Conservation (phyloP, 2,888 invertebrate genomes). For the Lydus trimaculatus region DNA sequence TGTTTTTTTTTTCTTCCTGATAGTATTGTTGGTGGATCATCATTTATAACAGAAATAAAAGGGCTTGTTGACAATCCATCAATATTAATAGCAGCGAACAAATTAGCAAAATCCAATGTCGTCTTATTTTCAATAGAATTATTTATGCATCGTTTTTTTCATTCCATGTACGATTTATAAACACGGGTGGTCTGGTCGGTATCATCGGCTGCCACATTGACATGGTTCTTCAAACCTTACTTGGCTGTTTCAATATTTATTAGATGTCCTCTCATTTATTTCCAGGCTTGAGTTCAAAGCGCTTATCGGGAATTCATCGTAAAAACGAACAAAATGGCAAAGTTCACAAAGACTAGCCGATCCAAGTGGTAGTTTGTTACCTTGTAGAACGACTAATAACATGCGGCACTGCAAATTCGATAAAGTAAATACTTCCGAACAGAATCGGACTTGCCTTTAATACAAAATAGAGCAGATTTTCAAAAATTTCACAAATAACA, state of each 20-base stretch:
- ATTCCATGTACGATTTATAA: conserved; percentile 41
- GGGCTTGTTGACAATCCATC: not conserved
- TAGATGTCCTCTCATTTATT: conserved; percentile 47
- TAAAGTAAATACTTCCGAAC: conserved; percentile 35
- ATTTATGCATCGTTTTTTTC: conserved; percentile 35
- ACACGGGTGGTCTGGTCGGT: conserved; percentile 54
- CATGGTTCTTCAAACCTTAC: conserved; percentile 58
- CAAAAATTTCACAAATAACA: not conserved
- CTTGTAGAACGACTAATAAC: conserved; percentile 48
- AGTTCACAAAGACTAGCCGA: conserved; percentile 41
- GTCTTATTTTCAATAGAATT: conserved; percentile 16
- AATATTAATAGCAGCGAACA: conserved; percentile 8
- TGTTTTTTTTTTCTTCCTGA: no score
- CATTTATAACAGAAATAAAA: not conserved
- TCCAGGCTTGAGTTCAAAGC: conserved; percentile 31
- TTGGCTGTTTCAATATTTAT: conserved; percentile 53
- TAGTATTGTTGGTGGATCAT: not conserved
- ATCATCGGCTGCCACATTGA: conserved; percentile 53
- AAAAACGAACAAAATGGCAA: conserved; percentile 35
- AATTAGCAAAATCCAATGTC: conserved; percentile 7
- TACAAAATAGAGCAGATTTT: not conserved
- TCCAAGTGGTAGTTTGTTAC: conserved; percentile 43
- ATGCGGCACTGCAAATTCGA: conserved; percentile 46
- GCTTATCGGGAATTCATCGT: conserved; percentile 40
- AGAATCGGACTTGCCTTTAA: not conserved